phyloP scores from a whole-genome alignment of 1,140 invertebrate genomes.

The Spodoptera litura region DNA sequence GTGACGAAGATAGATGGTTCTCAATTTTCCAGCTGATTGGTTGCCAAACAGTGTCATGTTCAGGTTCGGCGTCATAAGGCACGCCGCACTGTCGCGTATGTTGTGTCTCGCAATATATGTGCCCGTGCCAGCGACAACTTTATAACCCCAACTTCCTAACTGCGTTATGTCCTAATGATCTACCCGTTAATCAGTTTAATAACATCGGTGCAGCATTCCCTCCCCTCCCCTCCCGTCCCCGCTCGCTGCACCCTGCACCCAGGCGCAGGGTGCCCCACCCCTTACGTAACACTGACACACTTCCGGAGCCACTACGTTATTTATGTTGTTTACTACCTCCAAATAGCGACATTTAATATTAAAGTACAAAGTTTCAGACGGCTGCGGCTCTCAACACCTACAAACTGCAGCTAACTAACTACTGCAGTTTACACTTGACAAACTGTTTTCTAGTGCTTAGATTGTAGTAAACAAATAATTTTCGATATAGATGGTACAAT shows the following conservation, averaged over 20 bases:
- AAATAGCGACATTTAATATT: slow-evolving; percentile 33
- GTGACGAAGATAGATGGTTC: slow-evolving; percentile 44
- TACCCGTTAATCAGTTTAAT: slow-evolving; percentile 8
- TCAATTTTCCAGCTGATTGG: slow-evolving; percentile 23
- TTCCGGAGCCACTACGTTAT: slow-evolving; percentile 33
- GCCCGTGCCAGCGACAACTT: not conserved
- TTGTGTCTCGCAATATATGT: slow-evolving; percentile 1
- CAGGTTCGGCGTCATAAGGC: not conserved
- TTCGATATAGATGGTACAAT: too few species aligned
- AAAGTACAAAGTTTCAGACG: slow-evolving; percentile 16
- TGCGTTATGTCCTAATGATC: slow-evolving; percentile 15
- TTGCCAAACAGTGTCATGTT: slow-evolving; percentile 30
- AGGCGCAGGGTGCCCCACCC: slow-evolving; percentile 2
- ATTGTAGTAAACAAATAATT: too few species aligned
- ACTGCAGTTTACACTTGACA: not conserved
- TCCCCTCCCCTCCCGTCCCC: not conserved
- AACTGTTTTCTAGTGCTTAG: not conserved
- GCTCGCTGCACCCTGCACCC: slow-evolving; percentile 6
- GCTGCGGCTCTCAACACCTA: not conserved
- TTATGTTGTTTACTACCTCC: slow-evolving; percentile 38
- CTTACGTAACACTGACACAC: slow-evolving; percentile 42
- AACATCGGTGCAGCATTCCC: not conserved
- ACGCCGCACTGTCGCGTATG: not conserved
- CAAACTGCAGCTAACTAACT: not conserved
- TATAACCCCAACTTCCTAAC: not conserved